Evolutionary conservation across 2,888 invertebrate genomes (phyloP), one percentile per base, ranked within the genome.

Genomic region (Ochropleura plecta): DNA sequence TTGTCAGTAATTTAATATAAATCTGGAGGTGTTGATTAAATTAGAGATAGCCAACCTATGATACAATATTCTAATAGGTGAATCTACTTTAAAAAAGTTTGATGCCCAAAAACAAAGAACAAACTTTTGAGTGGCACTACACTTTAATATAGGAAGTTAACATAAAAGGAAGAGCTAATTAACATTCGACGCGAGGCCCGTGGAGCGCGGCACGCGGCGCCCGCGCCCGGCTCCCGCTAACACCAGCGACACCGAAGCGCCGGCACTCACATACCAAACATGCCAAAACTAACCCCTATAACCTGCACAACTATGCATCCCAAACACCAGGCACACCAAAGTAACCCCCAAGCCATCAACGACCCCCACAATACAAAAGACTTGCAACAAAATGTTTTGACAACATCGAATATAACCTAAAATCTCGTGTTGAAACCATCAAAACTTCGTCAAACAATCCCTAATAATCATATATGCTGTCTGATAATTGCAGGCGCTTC

Each of bases 391-490:
- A 91, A 91, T 92, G 92, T 92, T 92, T 93, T 96, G 96, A 95
- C 96, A 96, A 96, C 96, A 96, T 93, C 92, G 90, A 93, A 91
- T 96, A 95, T 96, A 96, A 96, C 96, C 96, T 96, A 96, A 96
- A 96, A 96, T 94, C 92, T 93, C 93, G 91, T 91, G 94, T 94
- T 92, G 93, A 94, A 94, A 91, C 89, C 90, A 90, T 91, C 90
- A 89, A 91, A 93, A 93, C 89, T 89, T 87, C 85, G 80, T 88
- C 81, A 91, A 92, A 92, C 89, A 91, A 90, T 83, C 83, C 85
- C 80, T 85, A 92, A 91, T 92, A 92, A 86, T 77, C 89, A 85
- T 89, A 83, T 88, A 88, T 78, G 85, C 86, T 84, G 87, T 89
- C 85, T 89, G 86, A 88, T 90, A 92, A 92, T 87, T 89, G 85